These are phyloP conservation scores for Colletes collaris DNA, from an alignment of 2,888 invertebrate species.

Conservation along the genomic window DNA sequence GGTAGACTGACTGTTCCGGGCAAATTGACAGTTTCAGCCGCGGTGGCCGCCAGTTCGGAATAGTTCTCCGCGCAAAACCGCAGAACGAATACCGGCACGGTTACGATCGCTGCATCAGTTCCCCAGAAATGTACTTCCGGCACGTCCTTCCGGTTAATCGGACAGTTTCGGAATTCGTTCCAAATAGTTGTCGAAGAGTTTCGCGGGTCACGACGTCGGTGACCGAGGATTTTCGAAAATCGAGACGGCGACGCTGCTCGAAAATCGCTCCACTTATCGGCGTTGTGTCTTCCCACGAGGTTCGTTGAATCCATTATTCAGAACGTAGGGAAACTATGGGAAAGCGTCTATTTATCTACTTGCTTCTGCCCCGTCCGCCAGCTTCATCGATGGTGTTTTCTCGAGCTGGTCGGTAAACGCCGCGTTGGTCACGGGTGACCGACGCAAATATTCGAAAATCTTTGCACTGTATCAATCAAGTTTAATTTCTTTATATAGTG, in stretches of 20 bases:
- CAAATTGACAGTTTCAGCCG: slow-evolving; percentile 68
- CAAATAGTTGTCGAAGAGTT: slow-evolving; percentile 70
- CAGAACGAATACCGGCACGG: slow-evolving; percentile 67
- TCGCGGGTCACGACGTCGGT: slow-evolving; percentile 40
- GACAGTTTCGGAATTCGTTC: slow-evolving; percentile 70
- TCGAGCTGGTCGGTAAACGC: no score
- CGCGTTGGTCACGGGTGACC: no score
- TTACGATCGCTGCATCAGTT: slow-evolving; percentile 66
- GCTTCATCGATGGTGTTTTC: no score
- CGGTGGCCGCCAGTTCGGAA: slow-evolving; percentile 63
- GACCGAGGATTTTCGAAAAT: slow-evolving; percentile 43
- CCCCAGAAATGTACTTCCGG: slow-evolving; percentile 71
- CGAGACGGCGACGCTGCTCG: slow-evolving; percentile 8
- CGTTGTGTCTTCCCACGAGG: slow-evolving; percentile 1
- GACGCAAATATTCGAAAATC: no score
- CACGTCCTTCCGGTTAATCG: slow-evolving; percentile 72
- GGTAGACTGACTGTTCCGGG: slow-evolving; percentile 62
- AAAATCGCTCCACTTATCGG: slow-evolving; percentile 9
- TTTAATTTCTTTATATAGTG: no score
- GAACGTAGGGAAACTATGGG: no score
- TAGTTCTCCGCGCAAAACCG: slow-evolving; percentile 67
- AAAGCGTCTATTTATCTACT: no score
- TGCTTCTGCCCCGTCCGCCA: no score
- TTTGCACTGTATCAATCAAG: no score
- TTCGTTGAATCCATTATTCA: no score